Evolutionary conservation across 2,797 vertebrate genomes (phyloP), one percentile per base, ranked within the genome.

Genomic region (Anabas testudineus): DNA sequence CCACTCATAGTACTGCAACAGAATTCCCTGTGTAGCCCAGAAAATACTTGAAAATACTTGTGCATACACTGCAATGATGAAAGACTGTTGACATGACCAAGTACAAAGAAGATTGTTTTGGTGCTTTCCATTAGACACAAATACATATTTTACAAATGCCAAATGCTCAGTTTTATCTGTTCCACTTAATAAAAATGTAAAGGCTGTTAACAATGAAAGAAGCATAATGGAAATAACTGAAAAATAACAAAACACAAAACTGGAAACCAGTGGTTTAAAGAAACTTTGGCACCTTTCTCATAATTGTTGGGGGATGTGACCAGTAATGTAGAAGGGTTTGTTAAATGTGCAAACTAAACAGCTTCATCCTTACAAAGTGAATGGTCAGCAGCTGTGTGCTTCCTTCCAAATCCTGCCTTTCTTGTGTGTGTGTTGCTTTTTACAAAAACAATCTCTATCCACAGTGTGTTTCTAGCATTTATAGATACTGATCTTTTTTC

Each of bases 401-500:
- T 85, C 45, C 47, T 24, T 72, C 61, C 53, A 78, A 85, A 87
- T 86, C 83, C 74, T 55, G 41, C 54, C 10, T 54, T 53, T 74
- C 48, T 67, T 63, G 1, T 80, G 42, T 83, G 24, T 62, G 28
- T 69, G 61, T 81, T 32, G 9, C 32, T 42, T 58, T 79, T 58
- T 59, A 62, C 42, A 51, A 65, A 87, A 80, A 72, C 76, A 76
- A 72, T 85, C 76, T 84, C 37, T 68, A 47, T 86, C 71, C 71
- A 62, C 57, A 65, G 75, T 73, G 52, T 81, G 70, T 43, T 68
- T 83, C n/a, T 67, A 47, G 58, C 77, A 53, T 81, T 87, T 84
- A 71, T 53, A 82, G 74, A 78, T 83, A 54, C 58, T 85, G 81
- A 85, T 85, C 81, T 76, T 71, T 80, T 83, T 77, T 81, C 51